Conservation (phyloP, 2,113 vertebrate genomes). For the Austrofundulus limnaeus region DNA sequence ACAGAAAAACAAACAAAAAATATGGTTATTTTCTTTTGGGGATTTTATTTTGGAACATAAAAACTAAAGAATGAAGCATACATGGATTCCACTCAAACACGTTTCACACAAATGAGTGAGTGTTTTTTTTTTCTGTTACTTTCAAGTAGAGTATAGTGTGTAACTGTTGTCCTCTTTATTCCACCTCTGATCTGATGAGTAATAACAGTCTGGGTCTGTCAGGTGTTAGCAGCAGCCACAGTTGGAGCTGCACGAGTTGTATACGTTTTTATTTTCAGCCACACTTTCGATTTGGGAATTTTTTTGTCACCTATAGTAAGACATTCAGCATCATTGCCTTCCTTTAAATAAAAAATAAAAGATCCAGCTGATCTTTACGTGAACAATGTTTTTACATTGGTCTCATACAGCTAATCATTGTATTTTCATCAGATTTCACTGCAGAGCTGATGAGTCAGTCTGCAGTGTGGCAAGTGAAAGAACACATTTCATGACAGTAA, state of each 20-base stretch:
- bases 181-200: neutral
- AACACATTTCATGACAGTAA: neutral
- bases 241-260: no score
- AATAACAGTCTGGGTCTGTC: constrained; percentile 33
- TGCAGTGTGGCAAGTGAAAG: neutral
- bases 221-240: constrained; percentile 8
- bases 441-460: neutral
- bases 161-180: constrained; percentile 21
- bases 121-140: constrained; percentile 14
- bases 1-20: no score
- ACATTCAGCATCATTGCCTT: neutral
- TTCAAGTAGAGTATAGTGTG: constrained; percentile 28
- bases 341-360: no score
- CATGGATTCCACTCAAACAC: constrained; percentile 13
- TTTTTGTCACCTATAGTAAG: neutral
- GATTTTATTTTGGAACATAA: no score
- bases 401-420: neutral
- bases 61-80: no score
- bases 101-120: constrained; percentile 2
- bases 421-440: neutral
- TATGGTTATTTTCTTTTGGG: no score
- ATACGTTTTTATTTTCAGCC: neutral
- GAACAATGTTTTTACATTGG: neutral
- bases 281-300: neutral
- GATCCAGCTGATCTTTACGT: no score